phyloP scores from a whole-genome alignment of 2,797 vertebrate species.

The Crocodylus rhombifer region DNA sequence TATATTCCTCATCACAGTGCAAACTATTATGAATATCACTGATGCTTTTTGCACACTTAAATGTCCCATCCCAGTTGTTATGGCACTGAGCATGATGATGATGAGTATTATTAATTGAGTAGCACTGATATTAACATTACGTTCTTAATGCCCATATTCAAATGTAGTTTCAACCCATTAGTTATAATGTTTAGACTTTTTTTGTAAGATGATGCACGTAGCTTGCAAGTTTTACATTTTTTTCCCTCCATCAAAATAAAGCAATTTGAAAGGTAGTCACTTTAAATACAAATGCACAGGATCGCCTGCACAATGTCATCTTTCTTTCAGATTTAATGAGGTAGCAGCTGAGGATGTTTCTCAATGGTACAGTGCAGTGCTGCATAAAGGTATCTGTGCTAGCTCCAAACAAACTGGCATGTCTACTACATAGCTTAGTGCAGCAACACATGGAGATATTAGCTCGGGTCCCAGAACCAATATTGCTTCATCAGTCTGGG shows the following conservation, averaged over 20 bases:
- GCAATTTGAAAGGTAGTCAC: neutral
- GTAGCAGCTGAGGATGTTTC: neutral
- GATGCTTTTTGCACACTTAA: neutral
- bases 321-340: neutral
- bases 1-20: neutral
- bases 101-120: neutral
- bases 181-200: neutral
- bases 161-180: neutral
- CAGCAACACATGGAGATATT: too few species aligned
- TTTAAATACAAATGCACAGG: neutral
- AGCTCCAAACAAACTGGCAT: too few species aligned
- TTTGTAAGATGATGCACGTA: neutral
- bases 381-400: too few species aligned
- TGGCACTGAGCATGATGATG: neutral
- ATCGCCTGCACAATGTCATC: neutral
- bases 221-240: neutral
- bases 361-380: too few species aligned
- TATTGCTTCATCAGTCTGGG: too few species aligned
- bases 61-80: neutral
- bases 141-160: neutral
- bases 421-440: too few species aligned
- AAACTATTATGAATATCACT: neutral
- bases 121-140: neutral
- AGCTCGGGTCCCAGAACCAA: too few species aligned
- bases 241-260: neutral